Conservation (phyloP, 1,140 invertebrate species). For the Carposina sasakii region DNA sequence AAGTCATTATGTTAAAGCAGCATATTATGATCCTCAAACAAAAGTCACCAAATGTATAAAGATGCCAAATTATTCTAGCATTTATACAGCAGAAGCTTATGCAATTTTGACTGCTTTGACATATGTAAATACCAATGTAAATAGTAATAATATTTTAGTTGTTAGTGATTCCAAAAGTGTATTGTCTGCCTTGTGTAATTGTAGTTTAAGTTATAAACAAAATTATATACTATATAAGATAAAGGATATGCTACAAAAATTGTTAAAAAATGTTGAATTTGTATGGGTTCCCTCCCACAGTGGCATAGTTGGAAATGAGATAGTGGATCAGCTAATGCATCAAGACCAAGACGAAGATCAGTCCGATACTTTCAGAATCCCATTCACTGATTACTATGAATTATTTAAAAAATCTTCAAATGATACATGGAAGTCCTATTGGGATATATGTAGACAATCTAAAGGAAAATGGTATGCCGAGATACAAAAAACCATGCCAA, state of each 20-base stretch:
- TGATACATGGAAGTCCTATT: no score
- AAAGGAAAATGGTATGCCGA: no score
- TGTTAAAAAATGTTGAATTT: not conserved
- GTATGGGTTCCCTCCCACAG: slow-evolving; percentile 2
- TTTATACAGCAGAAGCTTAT: not conserved
- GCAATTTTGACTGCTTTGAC: not conserved
- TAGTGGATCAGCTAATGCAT: no score
- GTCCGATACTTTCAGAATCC: no score
- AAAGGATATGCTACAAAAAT: not conserved
- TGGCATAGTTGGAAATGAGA: slow-evolving; percentile 1
- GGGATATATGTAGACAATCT: no score
- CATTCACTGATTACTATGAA: no score
- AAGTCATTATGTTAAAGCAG: not conserved
- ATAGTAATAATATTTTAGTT: slow-evolving; percentile 3
- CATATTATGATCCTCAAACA: slow-evolving; percentile 1
- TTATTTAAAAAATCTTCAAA: no score
- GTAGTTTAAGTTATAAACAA: not conserved
- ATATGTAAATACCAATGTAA: not conserved
- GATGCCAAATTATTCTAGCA: not conserved
- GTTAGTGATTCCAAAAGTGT: not conserved
- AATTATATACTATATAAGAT: not conserved
- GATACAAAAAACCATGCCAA: no score
- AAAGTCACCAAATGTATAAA: not conserved
- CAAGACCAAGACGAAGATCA: no score
- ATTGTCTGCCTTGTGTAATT: not conserved